phyloP scores from a whole-genome alignment of 2,113 vertebrate species.

The Barnardius zonarius region DNA sequence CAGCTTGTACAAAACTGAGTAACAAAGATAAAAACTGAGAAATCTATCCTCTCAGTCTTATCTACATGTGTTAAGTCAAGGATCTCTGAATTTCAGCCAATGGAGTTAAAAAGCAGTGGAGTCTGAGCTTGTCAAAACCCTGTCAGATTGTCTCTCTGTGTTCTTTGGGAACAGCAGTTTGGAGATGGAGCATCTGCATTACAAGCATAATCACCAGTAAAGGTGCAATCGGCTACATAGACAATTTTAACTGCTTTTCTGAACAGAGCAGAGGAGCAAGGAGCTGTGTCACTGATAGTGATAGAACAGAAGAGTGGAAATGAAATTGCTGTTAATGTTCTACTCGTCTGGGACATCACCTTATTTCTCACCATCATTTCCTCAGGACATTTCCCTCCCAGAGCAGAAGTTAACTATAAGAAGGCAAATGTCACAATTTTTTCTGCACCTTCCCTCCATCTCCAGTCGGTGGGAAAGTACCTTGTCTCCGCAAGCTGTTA shows the following conservation, averaged over 20 bases:
- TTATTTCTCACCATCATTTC: neutral
- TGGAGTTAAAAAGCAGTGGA: neutral
- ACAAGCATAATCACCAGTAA: neutral
- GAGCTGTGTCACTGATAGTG: neutral
- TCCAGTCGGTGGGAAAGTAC: neutral
- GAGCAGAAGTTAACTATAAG: neutral
- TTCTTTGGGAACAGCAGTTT: neutral
- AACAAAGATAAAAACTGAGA: neutral
- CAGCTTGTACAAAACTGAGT: neutral
- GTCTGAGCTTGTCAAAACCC: neutral
- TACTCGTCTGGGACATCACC: neutral
- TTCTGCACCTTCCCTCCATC: neutral
- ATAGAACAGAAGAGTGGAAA: neutral
- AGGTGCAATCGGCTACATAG: neutral
- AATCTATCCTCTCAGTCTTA: neutral
- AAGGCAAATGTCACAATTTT: neutral
- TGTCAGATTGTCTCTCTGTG: neutral
- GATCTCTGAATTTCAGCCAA: neutral
- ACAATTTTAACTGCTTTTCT: neutral
- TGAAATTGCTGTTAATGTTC: neutral
- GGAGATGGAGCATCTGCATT: neutral
- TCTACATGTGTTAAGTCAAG: neutral
- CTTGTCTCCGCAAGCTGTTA: neutral
- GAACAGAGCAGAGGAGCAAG: neutral
- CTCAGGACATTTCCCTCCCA: neutral